A percentile compares a stretch with the other conserved stretches of the same genome.
These are phyloP conservation scores for Phrynosoma blainvillii DNA, from an alignment of 2,113 vertebrate genomes.

Conservation along the genomic window DNA sequence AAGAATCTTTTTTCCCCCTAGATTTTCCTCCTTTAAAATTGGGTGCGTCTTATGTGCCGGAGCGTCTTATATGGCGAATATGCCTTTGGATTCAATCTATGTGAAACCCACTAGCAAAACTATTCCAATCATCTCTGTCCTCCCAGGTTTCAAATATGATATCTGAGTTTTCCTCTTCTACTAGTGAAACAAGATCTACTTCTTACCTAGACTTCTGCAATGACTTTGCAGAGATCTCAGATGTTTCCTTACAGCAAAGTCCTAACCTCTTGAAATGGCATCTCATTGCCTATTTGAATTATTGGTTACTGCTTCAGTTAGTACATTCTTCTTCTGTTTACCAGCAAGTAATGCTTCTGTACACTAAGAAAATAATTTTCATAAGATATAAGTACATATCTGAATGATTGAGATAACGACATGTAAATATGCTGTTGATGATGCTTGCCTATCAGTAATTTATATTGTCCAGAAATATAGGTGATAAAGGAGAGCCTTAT, in stretches of 20 bases:
- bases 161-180: not conserved
- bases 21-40: too few relatives aligned
- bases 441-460: not conserved
- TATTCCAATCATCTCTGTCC: not conserved
- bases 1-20: too few relatives aligned
- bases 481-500: not conserved
- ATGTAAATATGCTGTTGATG: not conserved
- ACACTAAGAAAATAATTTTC: not conserved
- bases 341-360: not conserved
- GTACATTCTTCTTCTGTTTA: not conserved
- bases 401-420: not conserved
- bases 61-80: too few relatives aligned
- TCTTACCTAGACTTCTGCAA: not conserved
- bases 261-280: not conserved
- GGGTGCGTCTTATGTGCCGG: too few relatives aligned
- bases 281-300: not conserved
- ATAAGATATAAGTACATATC: not conserved
- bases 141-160: too few relatives aligned
- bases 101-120: not conserved
- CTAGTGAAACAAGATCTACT: not conserved
- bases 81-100: not conserved
- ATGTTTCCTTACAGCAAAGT: not conserved
- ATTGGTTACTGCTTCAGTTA: not conserved
- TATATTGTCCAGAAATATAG: not conserved
- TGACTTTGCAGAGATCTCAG: not conserved